These are phyloP conservation scores for Octodonta nipae DNA, from an alignment of 2,888 invertebrate genomes.

Conservation along the genomic window DNA sequence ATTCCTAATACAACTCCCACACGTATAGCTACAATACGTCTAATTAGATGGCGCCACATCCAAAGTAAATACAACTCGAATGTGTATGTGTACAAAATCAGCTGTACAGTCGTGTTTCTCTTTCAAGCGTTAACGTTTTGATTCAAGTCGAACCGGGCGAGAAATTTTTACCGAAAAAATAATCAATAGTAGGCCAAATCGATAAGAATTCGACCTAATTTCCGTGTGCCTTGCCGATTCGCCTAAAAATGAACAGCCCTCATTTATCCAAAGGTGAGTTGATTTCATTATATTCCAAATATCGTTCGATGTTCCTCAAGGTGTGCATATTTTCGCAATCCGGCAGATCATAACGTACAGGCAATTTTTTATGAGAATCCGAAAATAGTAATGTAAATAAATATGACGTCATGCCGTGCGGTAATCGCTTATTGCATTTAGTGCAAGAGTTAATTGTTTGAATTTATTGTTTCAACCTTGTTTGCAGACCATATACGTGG, in stretches of 20 bases:
- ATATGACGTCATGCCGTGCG: neutral
- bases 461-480: neutral
- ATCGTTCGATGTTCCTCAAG: too few species aligned
- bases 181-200: slow-evolving; percentile 13
- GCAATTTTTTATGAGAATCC: too few species aligned
- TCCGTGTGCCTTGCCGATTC: too few species aligned
- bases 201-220: neutral
- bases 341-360: too few species aligned
- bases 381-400: slow-evolving; percentile 2
- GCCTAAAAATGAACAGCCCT: slow-evolving; percentile 18
- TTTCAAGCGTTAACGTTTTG: too few species aligned
- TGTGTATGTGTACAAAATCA: slow-evolving; percentile 11
- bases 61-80: slow-evolving; percentile 9
- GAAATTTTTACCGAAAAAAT: slow-evolving; percentile 8
- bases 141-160: too few species aligned
- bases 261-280: slow-evolving; percentile 20
- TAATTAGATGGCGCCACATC: slow-evolving; percentile 8
- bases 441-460: slow-evolving; percentile 1
- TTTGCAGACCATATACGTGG: too few species aligned
- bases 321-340: too few species aligned
- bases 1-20: too few species aligned
- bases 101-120: slow-evolving; percentile 11
- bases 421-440: neutral
- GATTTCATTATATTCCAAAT: too few species aligned
- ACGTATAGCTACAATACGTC: neutral